Conservation (phyloP, 2,113 vertebrate species). For the Leptobrachium leishanense region DNA sequence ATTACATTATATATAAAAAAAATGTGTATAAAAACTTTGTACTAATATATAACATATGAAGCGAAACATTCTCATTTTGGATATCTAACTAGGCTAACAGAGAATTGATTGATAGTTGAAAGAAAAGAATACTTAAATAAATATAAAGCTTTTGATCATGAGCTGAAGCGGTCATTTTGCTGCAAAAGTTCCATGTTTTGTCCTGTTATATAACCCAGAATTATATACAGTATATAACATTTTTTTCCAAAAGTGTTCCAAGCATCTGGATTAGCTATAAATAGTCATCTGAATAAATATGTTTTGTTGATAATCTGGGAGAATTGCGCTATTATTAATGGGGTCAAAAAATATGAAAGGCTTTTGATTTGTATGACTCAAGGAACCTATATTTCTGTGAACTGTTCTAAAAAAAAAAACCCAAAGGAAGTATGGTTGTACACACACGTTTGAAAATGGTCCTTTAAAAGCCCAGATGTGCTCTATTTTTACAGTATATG, state of each 20-base stretch:
- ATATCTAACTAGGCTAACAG: no score
- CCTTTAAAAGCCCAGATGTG: slow-evolving; percentile 31
- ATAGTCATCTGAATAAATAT: slow-evolving; percentile 8
- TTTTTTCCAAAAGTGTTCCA: neutral
- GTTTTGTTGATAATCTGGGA: neutral
- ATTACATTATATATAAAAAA: no score
- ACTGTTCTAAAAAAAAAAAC: slow-evolving; percentile 25
- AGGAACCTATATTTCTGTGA: slow-evolving; percentile 4
- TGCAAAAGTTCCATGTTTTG: no score
- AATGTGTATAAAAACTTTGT: no score
- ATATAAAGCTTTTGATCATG: no score
- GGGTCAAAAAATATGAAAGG: neutral
- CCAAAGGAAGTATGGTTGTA: slow-evolving; percentile 11
- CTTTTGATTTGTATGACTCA: slow-evolving; percentile 4
- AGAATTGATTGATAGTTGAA: no score
- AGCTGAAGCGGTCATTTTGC: no score
- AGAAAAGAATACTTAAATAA: no score
- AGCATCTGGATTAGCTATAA: neutral
- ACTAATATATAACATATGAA: no score
- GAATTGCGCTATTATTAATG: neutral
- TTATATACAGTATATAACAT: neutral
- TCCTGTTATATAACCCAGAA: no score
- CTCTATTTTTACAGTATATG: slow-evolving; percentile 41
- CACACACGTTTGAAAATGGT: slow-evolving; percentile 19
- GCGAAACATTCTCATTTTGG: no score